Evolutionary conservation across 2,797 vertebrate species (phyloP), one percentile per base, ranked within the genome.

Genomic region (Melanogrammus aeglefinus): DNA sequence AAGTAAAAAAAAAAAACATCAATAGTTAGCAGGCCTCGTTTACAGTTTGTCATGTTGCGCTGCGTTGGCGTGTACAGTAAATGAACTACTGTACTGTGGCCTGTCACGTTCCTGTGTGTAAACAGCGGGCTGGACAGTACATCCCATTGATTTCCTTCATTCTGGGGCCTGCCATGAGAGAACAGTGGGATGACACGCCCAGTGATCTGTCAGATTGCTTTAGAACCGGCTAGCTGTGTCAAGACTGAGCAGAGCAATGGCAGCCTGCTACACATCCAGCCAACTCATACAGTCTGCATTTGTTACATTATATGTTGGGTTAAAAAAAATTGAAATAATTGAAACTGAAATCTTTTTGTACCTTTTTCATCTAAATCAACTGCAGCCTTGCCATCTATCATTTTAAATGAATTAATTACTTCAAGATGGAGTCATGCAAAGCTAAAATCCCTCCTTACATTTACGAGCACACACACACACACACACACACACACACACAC

Each of bases 91-190:
- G 21, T 38, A 10, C 21, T 73, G 75, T 80, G 79, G 83, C 79
- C 86, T 82, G 84, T 88, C 86, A 82, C 84, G 78, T 73, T 77
- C 83, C 87, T 80, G 84, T 86, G 86, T 80, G 82, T 80, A 77
- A 77, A 88, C 82, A 80, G 35, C 76, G 87, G 16, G 16, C 78
- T 82, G 47, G 39, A 77, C 35, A 7, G 78, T 88, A 86, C 87
- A 87, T 82, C 86, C 39, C 87, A 91, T 88, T 86, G 63, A 27
- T 3, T 35, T 29, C 86, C 85, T 88, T 88, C 79, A 86, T 87
- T 81, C 83, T 81, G 88, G 0, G 35, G 79, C 83, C 85, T 74
- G 83, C 88, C 84, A 74, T 81, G 66, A 84, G 79, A 83, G 85
- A 75, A 89, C 89, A 35, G 84, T 81, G 81, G 82, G 81, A 82